Percentiles rank a stretch among this genome's conserved stretches.
Conservation (phyloP, 2,113 vertebrate species). For the Glaucidium brasilianum region DNA sequence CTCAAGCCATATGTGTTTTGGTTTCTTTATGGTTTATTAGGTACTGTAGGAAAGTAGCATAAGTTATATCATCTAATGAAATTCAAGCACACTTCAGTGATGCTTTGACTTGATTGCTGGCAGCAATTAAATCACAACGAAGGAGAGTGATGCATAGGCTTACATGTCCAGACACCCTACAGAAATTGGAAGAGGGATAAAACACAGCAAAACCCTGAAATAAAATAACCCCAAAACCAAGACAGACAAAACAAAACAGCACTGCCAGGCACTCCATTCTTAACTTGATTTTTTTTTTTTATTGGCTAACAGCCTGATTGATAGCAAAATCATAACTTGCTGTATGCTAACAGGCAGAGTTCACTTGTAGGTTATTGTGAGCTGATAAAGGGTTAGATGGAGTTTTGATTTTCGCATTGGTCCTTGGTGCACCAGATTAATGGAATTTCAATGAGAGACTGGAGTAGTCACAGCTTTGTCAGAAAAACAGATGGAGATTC, state of each 20-base stretch:
- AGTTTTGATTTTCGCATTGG: slow-evolving; percentile 84
- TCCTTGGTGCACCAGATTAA: slow-evolving; percentile 82
- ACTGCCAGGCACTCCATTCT: slow-evolving; percentile 62
- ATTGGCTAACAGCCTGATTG: slow-evolving; percentile 77
- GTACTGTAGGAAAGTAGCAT: slow-evolving; percentile 87
- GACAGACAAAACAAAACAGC: slow-evolving; percentile 53
- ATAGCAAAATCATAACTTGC: slow-evolving; percentile 83
- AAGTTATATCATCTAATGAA: slow-evolving; percentile 89
- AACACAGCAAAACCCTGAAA: slow-evolving; percentile 35
- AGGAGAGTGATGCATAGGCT: slow-evolving; percentile 75
- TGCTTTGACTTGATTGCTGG: slow-evolving; percentile 83
- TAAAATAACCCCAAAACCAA: slow-evolving; percentile 65
- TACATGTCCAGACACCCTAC: slow-evolving; percentile 70
- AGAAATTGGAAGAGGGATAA: slow-evolving; percentile 63
- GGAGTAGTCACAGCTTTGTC: slow-evolving; percentile 82
- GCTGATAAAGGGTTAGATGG: slow-evolving; percentile 84
- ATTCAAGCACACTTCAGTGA: slow-evolving; percentile 85
- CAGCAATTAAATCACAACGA: slow-evolving; percentile 82
- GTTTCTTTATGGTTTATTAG: slow-evolving; percentile 90
- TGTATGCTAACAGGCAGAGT: slow-evolving; percentile 84
- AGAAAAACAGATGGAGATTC: slow-evolving; percentile 85
- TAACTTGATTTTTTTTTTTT: slow-evolving; percentile 67
- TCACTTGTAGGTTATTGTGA: slow-evolving; percentile 87
- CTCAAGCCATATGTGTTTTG: slow-evolving; percentile 88
- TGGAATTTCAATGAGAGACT: slow-evolving; percentile 84